A percentile compares a stretch with the other conserved stretches of the same genome.
Evolutionary conservation across 2,113 vertebrate species (phyloP).

Genomic region (Xenopus laevis): DNA sequence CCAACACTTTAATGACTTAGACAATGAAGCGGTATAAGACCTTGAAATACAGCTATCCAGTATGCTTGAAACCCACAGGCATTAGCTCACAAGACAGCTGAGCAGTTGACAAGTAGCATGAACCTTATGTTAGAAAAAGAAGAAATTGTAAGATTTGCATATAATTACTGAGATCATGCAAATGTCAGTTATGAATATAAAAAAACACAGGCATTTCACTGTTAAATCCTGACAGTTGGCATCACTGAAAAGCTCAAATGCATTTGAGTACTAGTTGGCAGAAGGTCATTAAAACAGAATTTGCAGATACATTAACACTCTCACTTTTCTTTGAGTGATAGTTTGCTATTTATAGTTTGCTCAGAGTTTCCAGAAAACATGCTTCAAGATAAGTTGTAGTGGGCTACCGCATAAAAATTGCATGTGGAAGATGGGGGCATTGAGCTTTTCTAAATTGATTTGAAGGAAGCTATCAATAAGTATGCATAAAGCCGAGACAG

Average conservation of each 20-base stretch:
- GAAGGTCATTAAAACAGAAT: conserved; percentile 86
- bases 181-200: conserved; percentile 80
- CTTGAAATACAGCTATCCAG: conserved; percentile 74
- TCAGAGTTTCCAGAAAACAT: conserved; percentile 81
- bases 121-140: conserved; percentile 83
- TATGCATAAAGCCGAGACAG: conserved; percentile 64
- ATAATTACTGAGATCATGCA: conserved; percentile 87
- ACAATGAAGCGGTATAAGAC: conserved; percentile 75
- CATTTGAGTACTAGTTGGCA: conserved; percentile 80
- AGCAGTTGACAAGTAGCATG: conserved; percentile 81
- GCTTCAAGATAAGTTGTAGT: conserved; percentile 77
- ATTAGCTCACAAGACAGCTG: conserved; percentile 78
- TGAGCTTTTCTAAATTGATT: conserved; percentile 70
- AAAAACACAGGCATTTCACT: conserved; percentile 76
- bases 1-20: conserved; percentile 73
- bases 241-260: conserved; percentile 81
- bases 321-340: conserved; percentile 84
- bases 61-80: conserved; percentile 74
- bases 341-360: conserved; percentile 86
- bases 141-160: conserved; percentile 81
- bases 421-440: conserved; percentile 56
- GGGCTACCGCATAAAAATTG: conserved; percentile 69
- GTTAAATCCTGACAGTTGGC: conserved; percentile 84
- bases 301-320: conserved; percentile 82
- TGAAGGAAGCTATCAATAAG: conserved; percentile 67